Evolutionary conservation across 2,888 invertebrate species (phyloP).

Genomic region (Lottia gigantea): DNA sequence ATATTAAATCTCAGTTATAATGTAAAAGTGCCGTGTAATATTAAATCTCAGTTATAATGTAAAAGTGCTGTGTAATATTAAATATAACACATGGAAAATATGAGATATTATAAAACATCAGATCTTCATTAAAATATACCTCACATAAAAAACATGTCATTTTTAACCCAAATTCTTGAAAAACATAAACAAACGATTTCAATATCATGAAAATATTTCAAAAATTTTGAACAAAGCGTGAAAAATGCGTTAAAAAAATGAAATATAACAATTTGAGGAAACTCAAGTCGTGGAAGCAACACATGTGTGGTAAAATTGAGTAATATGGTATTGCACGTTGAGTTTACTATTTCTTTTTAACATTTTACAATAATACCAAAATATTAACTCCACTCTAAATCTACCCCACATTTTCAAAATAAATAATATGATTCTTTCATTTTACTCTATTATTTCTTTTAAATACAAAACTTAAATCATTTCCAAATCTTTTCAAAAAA

Average conservation of each 20-base stretch:
- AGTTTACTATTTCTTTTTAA: too few species aligned
- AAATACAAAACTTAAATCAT: too few species aligned
- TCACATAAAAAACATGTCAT: neutral
- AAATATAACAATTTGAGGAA: neutral
- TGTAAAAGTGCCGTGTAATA: too few species aligned
- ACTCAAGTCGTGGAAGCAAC: neutral
- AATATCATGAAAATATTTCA: neutral
- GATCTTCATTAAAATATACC: neutral
- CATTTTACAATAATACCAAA: too few species aligned
- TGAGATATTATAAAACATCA: neutral
- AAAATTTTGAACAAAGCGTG: conserved; percentile 5
- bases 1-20: too few species aligned
- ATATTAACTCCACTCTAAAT: neutral
- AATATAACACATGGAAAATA: neutral
- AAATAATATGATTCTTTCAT: neutral
- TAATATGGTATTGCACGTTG: too few species aligned
- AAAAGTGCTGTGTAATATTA: too few species aligned
- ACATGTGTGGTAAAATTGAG: too few species aligned
- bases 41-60: too few species aligned
- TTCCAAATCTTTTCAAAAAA: too few species aligned
- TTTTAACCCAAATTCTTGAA: conserved; percentile 3
- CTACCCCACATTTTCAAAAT: neutral
- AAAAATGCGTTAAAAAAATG: conserved; percentile 1
- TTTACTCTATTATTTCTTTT: too few species aligned
- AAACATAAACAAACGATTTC: neutral